Base-by-base conservation (phyloP, 2,113 vertebrate genomes). In the Dasyornis broadbenti region DNA sequence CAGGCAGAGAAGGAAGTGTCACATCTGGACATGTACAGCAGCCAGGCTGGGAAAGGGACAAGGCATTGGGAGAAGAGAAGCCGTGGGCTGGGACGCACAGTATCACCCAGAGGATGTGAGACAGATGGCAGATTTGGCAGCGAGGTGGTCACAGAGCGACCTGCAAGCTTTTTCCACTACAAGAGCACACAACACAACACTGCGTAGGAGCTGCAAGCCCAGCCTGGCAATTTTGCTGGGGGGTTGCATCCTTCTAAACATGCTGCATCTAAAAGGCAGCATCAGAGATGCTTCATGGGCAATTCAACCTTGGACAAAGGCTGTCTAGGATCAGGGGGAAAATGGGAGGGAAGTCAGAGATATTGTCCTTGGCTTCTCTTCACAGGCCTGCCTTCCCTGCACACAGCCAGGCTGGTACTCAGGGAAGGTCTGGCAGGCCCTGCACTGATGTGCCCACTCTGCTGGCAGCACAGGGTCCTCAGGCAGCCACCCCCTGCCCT, bases 81-180 rank as follows among this genome's bases (percentile, higher is more conserved):
- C 71, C 0, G 2, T 54, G 69, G 68, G 54, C 23, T 4, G 5
- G 31, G 31, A 94, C 39, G 35, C 3, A 1, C 73, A 86, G 91
- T 72, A 89, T 82, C 0, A 0, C 90, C 33, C 56, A 31, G 49
- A 72, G 80, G 72, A 88, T 4, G 4, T 27, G 49, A 91, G 81
- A 85, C 79, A 96, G 92, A 93, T 84, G 91, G 77, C 53, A 92
- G 70, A 86, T 92, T 69, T 93, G 88, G 94, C 85, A 94, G 79
- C 3, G 2, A 63, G 20, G 54, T 24, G 33, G 40, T 66, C 85
- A 90, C 2, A 1, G 68, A 80, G 72, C 0, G 3, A 85, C 88
- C 82, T 86, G 75, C 75, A 89, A 86, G 65, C 47, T 40, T 77
- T 75, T 84, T 44, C 56, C 0, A 0, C 85, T 84, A 72, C 77